phyloP scores from a whole-genome alignment of 2,888 invertebrate species.

The Molanna angustata region DNA sequence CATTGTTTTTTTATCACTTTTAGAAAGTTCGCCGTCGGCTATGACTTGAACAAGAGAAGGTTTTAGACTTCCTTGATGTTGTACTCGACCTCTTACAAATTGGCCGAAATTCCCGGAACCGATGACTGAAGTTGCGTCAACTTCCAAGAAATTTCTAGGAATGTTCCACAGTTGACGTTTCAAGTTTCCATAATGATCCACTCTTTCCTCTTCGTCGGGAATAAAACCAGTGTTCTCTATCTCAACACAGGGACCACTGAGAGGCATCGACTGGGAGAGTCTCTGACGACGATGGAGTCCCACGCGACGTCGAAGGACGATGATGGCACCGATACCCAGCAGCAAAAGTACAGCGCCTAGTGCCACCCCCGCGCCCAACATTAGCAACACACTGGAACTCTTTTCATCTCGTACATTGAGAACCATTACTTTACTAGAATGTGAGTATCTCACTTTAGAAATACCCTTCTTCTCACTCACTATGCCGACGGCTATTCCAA shows the following conservation, averaged over 20 bases:
- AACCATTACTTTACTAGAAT: constrained; percentile 51
- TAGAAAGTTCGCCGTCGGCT: constrained; percentile 54
- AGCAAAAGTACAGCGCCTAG: constrained; percentile 70
- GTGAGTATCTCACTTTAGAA: constrained; percentile 64
- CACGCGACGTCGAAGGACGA: constrained; percentile 51
- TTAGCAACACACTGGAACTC: constrained; percentile 51
- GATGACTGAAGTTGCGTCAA: constrained; percentile 66
- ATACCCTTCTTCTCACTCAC: constrained; percentile 65
- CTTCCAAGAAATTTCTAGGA: constrained; percentile 67
- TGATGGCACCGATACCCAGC: constrained; percentile 60
- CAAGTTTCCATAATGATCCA: constrained; percentile 70
- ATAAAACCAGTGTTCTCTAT: constrained; percentile 78
- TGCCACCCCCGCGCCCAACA: constrained; percentile 60
- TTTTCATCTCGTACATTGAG: constrained; percentile 53
- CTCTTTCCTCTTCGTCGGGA: constrained; percentile 65
- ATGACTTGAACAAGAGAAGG: constrained; percentile 65
- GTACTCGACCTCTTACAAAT: constrained; percentile 68
- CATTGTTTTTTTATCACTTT: constrained; percentile 54
- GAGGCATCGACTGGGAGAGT: constrained; percentile 56
- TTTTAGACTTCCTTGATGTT: constrained; percentile 56
- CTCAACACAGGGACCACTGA: constrained; percentile 78
- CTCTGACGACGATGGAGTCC: constrained; percentile 48
- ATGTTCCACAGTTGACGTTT: constrained; percentile 73
- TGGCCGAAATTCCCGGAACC: constrained; percentile 77
- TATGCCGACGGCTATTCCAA: constrained; percentile 69